Evolutionary conservation across 1,140 invertebrate genomes (phyloP), one percentile per base, ranked within the genome.

Genomic region (Sinella curviseta): DNA sequence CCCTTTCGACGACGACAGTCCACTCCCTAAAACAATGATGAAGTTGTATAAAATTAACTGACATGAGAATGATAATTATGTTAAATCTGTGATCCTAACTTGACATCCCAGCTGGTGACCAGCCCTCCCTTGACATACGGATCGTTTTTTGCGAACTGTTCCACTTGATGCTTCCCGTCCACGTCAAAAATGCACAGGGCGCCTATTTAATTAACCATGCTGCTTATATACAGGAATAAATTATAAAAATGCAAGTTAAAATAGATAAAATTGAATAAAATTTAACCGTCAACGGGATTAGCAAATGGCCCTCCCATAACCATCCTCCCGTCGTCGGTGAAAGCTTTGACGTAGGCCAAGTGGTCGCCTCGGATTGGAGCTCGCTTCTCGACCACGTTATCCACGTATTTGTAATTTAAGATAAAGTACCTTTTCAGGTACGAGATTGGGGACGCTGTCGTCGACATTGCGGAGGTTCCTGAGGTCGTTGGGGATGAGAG

Each of bases 21-120:
- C 70, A 74, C 31, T 74, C 70, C 4, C 70, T 4, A 24, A 74
- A n/a, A n/a, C n/a, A n/a, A n/a, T n/a, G n/a, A n/a, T n/a, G n/a
- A n/a, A n/a, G n/a, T n/a, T n/a, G n/a, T n/a, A n/a, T n/a, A n/a
- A n/a, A n/a, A n/a, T n/a, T n/a, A n/a, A n/a, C n/a, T n/a, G n/a
- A n/a, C n/a, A n/a, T n/a, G n/a, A n/a, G n/a, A n/a, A n/a, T n/a
- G n/a, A n/a, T n/a, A n/a, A n/a, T n/a, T n/a, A n/a, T n/a, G n/a
- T n/a, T n/a, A n/a, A n/a, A n/a, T n/a, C n/a, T n/a, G n/a, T n/a
- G n/a, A n/a, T n/a, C n/a, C n/a, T n/a, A n/a, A n/a, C n/a, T n/a
- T n/a, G n/a, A n/a, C 24, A 30, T 3, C 14, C 4, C 24, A 24
- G 8, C 24, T 14, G 3, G 70, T 74, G 24, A 36, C 70, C 24